Evolutionary conservation across 2,888 invertebrate genomes (phyloP).

Genomic region (Sussaba pulchella): DNA sequence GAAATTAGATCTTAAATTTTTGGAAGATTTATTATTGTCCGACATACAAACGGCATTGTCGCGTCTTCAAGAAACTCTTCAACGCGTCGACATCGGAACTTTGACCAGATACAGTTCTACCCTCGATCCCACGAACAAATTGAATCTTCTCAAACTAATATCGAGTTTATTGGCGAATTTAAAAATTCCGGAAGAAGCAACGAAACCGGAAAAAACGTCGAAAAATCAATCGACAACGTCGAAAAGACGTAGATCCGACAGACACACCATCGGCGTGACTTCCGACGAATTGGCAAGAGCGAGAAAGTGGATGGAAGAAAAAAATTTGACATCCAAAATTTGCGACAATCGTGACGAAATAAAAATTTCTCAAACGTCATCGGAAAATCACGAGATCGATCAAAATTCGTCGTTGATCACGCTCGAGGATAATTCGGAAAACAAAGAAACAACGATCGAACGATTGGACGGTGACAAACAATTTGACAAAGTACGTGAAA

Average conservation of each 20-base stretch:
- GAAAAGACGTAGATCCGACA: slow-evolving; percentile 87
- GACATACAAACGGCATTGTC: slow-evolving; percentile 92
- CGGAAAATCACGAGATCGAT: slow-evolving; percentile 30
- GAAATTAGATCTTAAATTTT: slow-evolving; percentile 83
- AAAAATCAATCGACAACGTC: slow-evolving; percentile 64
- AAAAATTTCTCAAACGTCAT: too few species aligned
- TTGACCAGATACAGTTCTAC: slow-evolving; percentile 85
- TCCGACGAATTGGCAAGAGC: slow-evolving; percentile 93
- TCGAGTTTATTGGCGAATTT: slow-evolving; percentile 88
- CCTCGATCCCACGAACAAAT: slow-evolving; percentile 85
- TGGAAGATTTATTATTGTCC: slow-evolving; percentile 88
- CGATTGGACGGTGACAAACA: slow-evolving; percentile 42
- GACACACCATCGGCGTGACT: slow-evolving; percentile 94
- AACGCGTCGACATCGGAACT: slow-evolving; percentile 84
- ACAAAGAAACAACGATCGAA: slow-evolving; percentile 22
- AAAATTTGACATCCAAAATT: slow-evolving; percentile 61
- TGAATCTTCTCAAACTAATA: slow-evolving; percentile 89
- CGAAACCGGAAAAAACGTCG: slow-evolving; percentile 81
- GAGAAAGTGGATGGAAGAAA: slow-evolving; percentile 90
- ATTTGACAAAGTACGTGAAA: slow-evolving; percentile 73
- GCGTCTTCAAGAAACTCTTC: slow-evolving; percentile 90
- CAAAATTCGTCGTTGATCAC: slow-evolving; percentile 16
- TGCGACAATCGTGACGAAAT: too few species aligned
- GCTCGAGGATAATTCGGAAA: slow-evolving; percentile 1
- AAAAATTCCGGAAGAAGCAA: slow-evolving; percentile 81